Base-by-base conservation (phyloP, 2,888 invertebrate genomes). In the Euclidia mi region DNA sequence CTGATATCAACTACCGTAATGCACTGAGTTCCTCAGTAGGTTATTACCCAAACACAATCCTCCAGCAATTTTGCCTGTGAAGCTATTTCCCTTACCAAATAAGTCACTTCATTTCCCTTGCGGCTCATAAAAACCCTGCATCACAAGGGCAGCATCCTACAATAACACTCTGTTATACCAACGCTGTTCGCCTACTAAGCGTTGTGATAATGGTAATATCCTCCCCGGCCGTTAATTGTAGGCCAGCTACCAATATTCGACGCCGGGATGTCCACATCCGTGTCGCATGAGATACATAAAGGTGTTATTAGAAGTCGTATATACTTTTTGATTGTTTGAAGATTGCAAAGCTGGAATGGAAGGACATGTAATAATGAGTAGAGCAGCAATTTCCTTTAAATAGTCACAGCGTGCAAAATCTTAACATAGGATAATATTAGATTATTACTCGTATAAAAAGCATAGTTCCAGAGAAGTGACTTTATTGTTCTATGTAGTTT, bases 191-290 rank as follows among this genome's bases (percentile, higher is more conserved):
- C 11, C 12, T 35, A 46, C 35, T 35, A 32, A 47, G 42, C 46
- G 31, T 31, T 11, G 20, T 43, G 48, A 44, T 48, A 48, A 55
- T 43, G 31, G 38, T 38, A 48, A 38, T 47, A 37, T 53, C 15
- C 29, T 47, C 17, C 10, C 47, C 31, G 45, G 47, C 43, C 20
- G 43, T 55, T 55, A 55, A 55, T 55, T 48, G 55, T 32, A 32
- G 20, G 17, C 34, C 6, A 18, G 12, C 15, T 11, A 35, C 15
- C 29, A 28, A 52, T 46, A 25, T 37, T 37, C 41, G 20, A 44
- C 44, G 32, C 25, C 43, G 32, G 55, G 32, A 44, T 38, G 43
- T 38, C 34, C 25, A 44, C 38, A 38, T 55, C 17, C 43, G 38
- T 11, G 15, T 3, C 9, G 17, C 34, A 28, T 9, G 35, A 31